These are phyloP conservation scores for Pholis gunnellus DNA, from an alignment of 2,113 vertebrate species.

Conservation along the genomic window DNA sequence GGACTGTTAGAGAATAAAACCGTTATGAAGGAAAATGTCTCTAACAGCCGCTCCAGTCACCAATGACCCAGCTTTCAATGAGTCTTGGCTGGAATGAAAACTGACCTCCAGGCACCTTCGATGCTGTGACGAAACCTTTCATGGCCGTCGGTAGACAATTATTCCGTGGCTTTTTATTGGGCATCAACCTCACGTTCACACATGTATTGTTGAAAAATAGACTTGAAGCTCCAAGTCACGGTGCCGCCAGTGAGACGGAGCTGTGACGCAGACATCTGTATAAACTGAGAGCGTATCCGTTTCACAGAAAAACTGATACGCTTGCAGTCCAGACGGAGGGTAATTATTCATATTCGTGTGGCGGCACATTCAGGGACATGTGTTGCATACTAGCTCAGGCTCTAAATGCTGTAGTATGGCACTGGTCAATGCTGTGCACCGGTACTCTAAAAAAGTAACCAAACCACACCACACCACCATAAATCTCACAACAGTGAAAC, in stretches of 20 bases:
- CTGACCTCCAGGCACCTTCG: neutral
- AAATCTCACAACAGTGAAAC: conserved; percentile 23
- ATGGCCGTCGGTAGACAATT: too few relatives aligned
- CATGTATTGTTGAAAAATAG: too few relatives aligned
- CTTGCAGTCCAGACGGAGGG: neutral
- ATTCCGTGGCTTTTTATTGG: too few relatives aligned
- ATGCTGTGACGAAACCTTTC: neutral
- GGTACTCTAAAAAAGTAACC: neutral
- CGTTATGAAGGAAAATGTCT: too few relatives aligned
- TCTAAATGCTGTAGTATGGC: too few relatives aligned
- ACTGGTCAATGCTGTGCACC: too few relatives aligned
- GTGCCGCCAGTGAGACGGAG: too few relatives aligned
- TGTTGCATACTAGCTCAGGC: too few relatives aligned
- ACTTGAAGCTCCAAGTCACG: too few relatives aligned
- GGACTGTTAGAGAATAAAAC: too few relatives aligned
- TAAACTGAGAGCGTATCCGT: neutral
- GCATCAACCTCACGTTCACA: too few relatives aligned
- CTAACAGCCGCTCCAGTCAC: neutral
- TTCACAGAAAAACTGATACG: neutral
- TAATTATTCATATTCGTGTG: neutral
- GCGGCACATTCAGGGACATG: neutral
- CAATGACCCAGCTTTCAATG: neutral
- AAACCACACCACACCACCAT: neutral
- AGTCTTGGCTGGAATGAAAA: neutral
- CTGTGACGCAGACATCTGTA: neutral